Evolutionary conservation across 2,888 invertebrate genomes (phyloP).

Genomic region (Tenthredo mesomela): DNA sequence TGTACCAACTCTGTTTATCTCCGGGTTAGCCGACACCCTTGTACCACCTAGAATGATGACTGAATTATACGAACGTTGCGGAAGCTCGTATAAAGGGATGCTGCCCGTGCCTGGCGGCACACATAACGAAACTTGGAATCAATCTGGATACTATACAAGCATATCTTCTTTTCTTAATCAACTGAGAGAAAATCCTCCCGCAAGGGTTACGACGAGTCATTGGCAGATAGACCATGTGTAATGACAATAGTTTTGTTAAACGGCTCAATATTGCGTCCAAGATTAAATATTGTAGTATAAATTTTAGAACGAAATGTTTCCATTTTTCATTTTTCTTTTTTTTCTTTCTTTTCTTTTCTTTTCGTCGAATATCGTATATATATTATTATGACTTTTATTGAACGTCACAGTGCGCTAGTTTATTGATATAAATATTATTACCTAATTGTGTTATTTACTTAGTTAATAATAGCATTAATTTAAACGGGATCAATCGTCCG

Average conservation of each 20-base stretch:
- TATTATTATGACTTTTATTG: slow-evolving; percentile 13
- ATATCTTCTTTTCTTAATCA: slow-evolving; percentile 70
- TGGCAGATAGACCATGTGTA: slow-evolving; percentile 73
- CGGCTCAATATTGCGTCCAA: slow-evolving; percentile 61
- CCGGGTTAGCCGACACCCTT: slow-evolving; percentile 91
- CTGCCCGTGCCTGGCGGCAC: slow-evolving; percentile 90
- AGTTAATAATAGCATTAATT: slow-evolving; percentile 21
- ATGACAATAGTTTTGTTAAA: slow-evolving; percentile 52
- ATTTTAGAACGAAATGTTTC: slow-evolving; percentile 30
- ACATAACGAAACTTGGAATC: slow-evolving; percentile 97
- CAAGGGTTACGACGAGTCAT: slow-evolving; percentile 64
- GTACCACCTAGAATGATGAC: slow-evolving; percentile 96
- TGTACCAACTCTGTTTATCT: slow-evolving; percentile 92
- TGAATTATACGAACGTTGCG: slow-evolving; percentile 87
- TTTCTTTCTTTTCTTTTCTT: background rate
- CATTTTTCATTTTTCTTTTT: background rate
- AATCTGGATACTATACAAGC: slow-evolving; percentile 86
- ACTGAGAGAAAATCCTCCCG: slow-evolving; percentile 71
- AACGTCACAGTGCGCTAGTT: slow-evolving; percentile 5
- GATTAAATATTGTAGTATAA: slow-evolving; percentile 44
- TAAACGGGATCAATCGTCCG: slow-evolving; percentile 51
- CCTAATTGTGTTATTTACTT: slow-evolving; percentile 19
- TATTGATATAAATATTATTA: background rate
- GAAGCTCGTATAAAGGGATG: slow-evolving; percentile 88
- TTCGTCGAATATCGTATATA: slow-evolving; percentile 8